Evolutionary conservation across 2,888 invertebrate species (phyloP), one percentile per base, ranked within the genome.

Genomic region (Tachina fera): DNA sequence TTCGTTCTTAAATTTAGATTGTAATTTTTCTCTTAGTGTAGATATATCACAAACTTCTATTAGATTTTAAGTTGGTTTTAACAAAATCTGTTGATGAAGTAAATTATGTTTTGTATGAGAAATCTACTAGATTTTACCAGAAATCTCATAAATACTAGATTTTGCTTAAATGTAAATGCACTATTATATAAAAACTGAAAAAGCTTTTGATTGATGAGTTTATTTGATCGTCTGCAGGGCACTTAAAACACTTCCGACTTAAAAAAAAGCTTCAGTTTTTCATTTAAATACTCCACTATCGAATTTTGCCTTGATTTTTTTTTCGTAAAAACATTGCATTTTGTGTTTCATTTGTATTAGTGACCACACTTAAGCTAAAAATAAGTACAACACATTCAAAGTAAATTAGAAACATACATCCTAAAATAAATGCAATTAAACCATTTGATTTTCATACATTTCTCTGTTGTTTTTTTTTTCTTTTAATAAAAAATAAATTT

Each of bases 341-440:
- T 65, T 11, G 41, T 65, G 45, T 79, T 45, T 67, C 14, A 74
- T 80, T 80, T 74, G 74, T 14, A 74, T 80, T 80, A 80, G 80
- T 80, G 58, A 80, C 74, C 41, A 63, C 41, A 63, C 63, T 80
- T 72, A 19, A 65, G 19, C 47, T 58, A 56, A 60, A 22, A 58
- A 49, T 58, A 67, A 39, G 31, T 47, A 70, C 16, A 65, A 47
- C 19, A 49, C 56, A 11, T 22, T 71, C n/a, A 63, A 47, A 56
- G 16, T 56, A 45, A 79, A 60, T 60, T 51, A 74, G 22, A 58
- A 16, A 60, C 49, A 80, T 31, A 60, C 49, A 80, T 58, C 51
- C 51, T 49, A 31, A 6, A 16, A 39, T n/a, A 49, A 49, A 49
- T 41, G 39, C 43, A 49, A 58, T 14, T 9, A 16, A 47, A 47